Evolutionary conservation across 1,140 invertebrate genomes (phyloP).

Genomic region (Contarinia nasturtii): DNA sequence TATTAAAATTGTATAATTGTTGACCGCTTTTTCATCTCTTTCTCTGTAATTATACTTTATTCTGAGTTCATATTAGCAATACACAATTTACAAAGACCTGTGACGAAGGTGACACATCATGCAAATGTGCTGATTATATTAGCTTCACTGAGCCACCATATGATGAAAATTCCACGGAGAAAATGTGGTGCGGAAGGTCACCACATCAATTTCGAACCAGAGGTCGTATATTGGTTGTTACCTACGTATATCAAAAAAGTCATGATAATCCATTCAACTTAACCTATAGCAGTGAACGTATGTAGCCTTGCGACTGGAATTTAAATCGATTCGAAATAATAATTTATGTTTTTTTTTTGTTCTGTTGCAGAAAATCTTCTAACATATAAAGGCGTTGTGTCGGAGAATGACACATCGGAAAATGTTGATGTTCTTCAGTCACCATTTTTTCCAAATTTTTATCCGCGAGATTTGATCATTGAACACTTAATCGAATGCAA

Average conservation of each 20-base stretch:
- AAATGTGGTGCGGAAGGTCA: slow-evolving; percentile 38
- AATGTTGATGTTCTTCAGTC: slow-evolving; percentile 29
- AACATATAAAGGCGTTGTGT: slow-evolving; percentile 29
- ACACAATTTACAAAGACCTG: slow-evolving; percentile 26
- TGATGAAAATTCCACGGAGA: slow-evolving; percentile 34
- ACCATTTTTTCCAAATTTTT: slow-evolving; percentile 48
- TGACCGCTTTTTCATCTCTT: too few species aligned
- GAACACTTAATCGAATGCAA: slow-evolving; percentile 42
- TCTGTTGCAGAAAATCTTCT: slow-evolving; percentile 37
- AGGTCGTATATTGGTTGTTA: slow-evolving; percentile 37
- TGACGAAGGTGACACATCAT: slow-evolving; percentile 13
- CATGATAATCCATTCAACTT: slow-evolving; percentile 45
- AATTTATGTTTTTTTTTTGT: slow-evolving; percentile 2
- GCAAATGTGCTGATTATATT: slow-evolving; percentile 39
- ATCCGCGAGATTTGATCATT: slow-evolving; percentile 44
- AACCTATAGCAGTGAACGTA: slow-evolving; percentile 44
- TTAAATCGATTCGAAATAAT: slow-evolving; percentile 2
- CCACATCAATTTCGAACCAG: slow-evolving; percentile 34
- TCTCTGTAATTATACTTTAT: too few species aligned
- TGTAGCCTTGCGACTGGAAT: slow-evolving; percentile 14
- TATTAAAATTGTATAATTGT: too few species aligned
- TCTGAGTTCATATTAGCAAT: not conserved
- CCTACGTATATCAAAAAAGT: slow-evolving; percentile 36
- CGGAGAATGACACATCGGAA: slow-evolving; percentile 14
- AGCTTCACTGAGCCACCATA: slow-evolving; percentile 48